These are phyloP conservation scores for Bombus waltoni DNA, from an alignment of 1,140 invertebrate genomes.

Conservation along the genomic window DNA sequence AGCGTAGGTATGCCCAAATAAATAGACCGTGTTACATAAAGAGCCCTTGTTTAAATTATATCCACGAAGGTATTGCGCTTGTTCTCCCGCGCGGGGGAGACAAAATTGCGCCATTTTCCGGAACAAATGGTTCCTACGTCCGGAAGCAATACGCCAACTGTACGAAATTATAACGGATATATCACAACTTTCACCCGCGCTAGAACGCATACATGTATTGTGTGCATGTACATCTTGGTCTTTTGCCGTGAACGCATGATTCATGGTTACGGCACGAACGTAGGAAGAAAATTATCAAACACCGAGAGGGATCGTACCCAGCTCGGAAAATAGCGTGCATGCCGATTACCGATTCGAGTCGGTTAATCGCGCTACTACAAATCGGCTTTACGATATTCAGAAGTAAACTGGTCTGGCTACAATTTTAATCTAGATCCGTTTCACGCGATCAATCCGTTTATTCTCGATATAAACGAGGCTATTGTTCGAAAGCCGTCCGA, in stretches of 20 bases:
- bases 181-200: slow-evolving; percentile 64
- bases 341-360: slow-evolving; percentile 34
- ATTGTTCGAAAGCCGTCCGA: background rate
- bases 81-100: slow-evolving; percentile 53
- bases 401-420: background rate
- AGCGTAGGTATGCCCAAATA: slow-evolving; percentile 54
- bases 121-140: slow-evolving; percentile 68
- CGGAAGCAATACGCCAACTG: slow-evolving; percentile 63
- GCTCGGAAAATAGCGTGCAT: slow-evolving; percentile 26
- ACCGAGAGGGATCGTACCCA: background rate
- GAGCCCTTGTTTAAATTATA: slow-evolving; percentile 64
- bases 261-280: slow-evolving; percentile 19
- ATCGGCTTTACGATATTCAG: background rate
- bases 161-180: slow-evolving; percentile 72
- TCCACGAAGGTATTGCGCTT: slow-evolving; percentile 61
- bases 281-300: slow-evolving; percentile 28
- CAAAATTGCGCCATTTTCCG: slow-evolving; percentile 71
- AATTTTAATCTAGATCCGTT: background rate
- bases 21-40: slow-evolving; percentile 62
- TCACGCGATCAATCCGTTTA: background rate
- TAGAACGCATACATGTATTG: slow-evolving; percentile 20
- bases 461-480: background rate
- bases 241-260: slow-evolving; percentile 44
- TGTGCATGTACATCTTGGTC: slow-evolving; percentile 39
- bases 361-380: background rate